A percentile compares a stretch with the other conserved stretches of the same genome.
These are phyloP conservation scores for Caerostris darwini DNA, from an alignment of 1,140 invertebrate species.

Conservation along the genomic window DNA sequence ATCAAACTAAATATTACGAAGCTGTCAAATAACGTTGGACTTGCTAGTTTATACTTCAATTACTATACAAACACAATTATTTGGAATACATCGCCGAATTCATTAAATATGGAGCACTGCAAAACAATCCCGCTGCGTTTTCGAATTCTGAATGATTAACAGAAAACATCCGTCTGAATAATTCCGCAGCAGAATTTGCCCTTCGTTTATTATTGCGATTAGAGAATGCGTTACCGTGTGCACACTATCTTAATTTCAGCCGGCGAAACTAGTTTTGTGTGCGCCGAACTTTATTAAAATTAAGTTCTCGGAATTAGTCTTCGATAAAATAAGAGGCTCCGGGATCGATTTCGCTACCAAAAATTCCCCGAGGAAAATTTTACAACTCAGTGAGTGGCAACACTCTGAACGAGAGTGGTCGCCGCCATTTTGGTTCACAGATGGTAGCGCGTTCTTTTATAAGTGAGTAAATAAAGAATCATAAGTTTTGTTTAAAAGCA, in stretches of 20 bases:
- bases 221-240: not conserved
- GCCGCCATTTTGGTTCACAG: slow-evolving; percentile 31
- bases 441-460: not conserved
- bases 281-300: slow-evolving; percentile 65
- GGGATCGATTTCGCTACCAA: slow-evolving; percentile 58
- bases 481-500: too few relatives aligned
- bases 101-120: not conserved
- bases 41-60: not conserved
- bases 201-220: slow-evolving; percentile 48
- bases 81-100: not conserved
- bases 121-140: not conserved
- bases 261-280: slow-evolving; percentile 38
- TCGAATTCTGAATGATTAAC: slow-evolving; percentile 38
- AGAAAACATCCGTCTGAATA: slow-evolving; percentile 47
- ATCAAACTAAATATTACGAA: not conserved
- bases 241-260: slow-evolving; percentile 15
- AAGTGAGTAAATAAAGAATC: too few relatives aligned
- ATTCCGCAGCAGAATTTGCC: slow-evolving; percentile 48
- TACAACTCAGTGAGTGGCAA: slow-evolving; percentile 35
- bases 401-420: not conserved
- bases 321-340: slow-evolving; percentile 67
- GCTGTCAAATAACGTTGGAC: not conserved
- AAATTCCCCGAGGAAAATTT: slow-evolving; percentile 64
- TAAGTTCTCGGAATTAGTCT: slow-evolving; percentile 72
- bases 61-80: not conserved